Evolutionary conservation across 2,888 invertebrate genomes (phyloP).

Genomic region (Scaptodrosophila latifasciaeformis): DNA sequence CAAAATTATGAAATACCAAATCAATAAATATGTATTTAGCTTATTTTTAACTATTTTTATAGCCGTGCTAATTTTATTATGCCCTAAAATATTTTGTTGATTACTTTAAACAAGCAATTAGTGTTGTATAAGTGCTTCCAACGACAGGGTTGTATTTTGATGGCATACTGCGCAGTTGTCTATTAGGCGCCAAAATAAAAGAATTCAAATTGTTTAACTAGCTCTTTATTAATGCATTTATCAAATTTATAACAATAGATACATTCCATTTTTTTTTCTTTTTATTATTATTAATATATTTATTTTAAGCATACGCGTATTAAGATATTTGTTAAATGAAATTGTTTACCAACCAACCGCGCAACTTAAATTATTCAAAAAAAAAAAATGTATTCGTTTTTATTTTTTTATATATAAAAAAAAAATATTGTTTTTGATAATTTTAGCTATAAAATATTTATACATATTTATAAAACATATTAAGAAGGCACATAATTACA

Average conservation of each 20-base stretch:
- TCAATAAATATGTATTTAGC: too few species aligned
- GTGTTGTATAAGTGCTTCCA: too few species aligned
- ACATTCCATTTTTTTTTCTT: too few species aligned
- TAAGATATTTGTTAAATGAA: slow-evolving; percentile 31
- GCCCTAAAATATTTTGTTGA: too few species aligned
- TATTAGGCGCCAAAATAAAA: too few species aligned
- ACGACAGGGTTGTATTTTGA: too few species aligned
- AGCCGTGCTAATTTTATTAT: too few species aligned
- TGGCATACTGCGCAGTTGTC: too few species aligned
- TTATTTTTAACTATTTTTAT: too few species aligned
- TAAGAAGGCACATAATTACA: slow-evolving; percentile 64
- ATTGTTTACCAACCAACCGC: slow-evolving; percentile 53
- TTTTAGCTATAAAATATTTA: slow-evolving; percentile 31
- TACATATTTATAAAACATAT: slow-evolving; percentile 36
- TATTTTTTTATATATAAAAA: slow-evolving; percentile 16
- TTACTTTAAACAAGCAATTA: too few species aligned
- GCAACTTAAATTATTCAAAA: slow-evolving; percentile 46
- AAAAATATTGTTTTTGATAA: slow-evolving; percentile 10
- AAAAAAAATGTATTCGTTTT: slow-evolving; percentile 24
- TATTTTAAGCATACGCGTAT: not conserved
- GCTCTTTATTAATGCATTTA: slow-evolving; percentile 60
- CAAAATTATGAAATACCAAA: too few species aligned
- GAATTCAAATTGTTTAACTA: slow-evolving; percentile 30
- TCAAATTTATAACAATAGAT: slow-evolving; percentile 63
- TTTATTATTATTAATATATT: slow-evolving; percentile 35